Evolutionary conservation across 2,888 invertebrate species (phyloP), one percentile per base, ranked within the genome.

Genomic region (Leptopilina drosophilae): DNA sequence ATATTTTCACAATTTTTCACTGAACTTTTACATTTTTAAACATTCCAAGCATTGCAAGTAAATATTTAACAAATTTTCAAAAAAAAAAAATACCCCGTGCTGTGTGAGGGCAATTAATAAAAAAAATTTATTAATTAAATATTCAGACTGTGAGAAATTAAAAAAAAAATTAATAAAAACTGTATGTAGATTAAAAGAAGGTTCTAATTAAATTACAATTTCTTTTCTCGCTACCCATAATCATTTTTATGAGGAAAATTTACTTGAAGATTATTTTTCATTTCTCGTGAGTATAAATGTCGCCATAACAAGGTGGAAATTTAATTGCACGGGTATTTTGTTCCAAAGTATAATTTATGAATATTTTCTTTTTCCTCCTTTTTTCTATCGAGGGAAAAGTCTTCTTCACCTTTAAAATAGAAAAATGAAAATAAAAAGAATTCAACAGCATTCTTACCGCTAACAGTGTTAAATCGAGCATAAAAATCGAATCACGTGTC

Each of bases 401-500:
- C 11, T 11, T 49, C 49, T 6, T 49, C 49, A 0, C 49, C 11
- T 49, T 49, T 49, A 49, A 49, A 11, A 46, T 7, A 46, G 11
- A 4, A 12, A 33, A 33, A 33, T 33, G 49, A 49, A 15, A 62
- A 8, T 20, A 62, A 20, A 62, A 20, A 59, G 6, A 59, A 15
- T 15, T 20, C 3, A 20, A 62, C 62, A 20, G 40, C 11, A 65
- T 65, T 65, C 40, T 65, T n/a, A 65, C 40, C 40, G 1, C 40
- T 65, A 40, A 65, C n/a, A 40, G 5, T 65, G 14, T 65, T 65
- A 42, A 65, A 65, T 40, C 65, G 26, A 65, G 65, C n/a, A 65
- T 33, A 65, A 65, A 65, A 65, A n/a, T n/a, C 65, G 62, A 42
- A 65, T 65, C 40, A 65, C 5, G 20, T 49, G 46, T 20, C 59